Base-by-base conservation (phyloP, 2,888 invertebrate genomes). In the Amitus sp. region DNA sequence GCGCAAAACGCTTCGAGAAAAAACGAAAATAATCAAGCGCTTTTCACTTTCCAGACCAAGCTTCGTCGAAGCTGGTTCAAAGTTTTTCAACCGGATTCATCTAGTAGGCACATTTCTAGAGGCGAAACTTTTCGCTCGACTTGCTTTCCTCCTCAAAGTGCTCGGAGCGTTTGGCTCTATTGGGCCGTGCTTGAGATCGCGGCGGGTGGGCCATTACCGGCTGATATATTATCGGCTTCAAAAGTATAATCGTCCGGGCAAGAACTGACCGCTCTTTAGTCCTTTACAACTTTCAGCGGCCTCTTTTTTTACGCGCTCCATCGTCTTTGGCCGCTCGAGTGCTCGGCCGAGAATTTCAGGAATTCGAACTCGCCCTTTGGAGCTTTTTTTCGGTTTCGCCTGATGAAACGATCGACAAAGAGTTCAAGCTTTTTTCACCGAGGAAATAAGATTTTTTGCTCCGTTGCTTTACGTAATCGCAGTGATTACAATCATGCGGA, bases 161-260 rank as follows among this genome's bases (percentile, higher is more conserved):
- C 52, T 54, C 48, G 37, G 46, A 67, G 60, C 70, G 65, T 68
- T 68, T 68, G 66, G 67, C 62, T 70, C 68, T 65, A 69, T 72
- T 68, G 68, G 70, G 67, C 60, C 63, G 52, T 59, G 60, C 66
- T 63, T 58, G 57, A 62, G 63, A 68, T 68, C 65, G 64, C 51
- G 54, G 66, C 62, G 62, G 64, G 66, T 62, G 62, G 67, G 59
- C 77, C 76, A 78, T 79, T 79, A 79, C 72, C 71, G 67, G 68
- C 71, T 76, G 73, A 78, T 78, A 74, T 77, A 78, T 79, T 78
- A 77, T 74, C 75, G 71, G 71, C 69, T 52, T 70, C 69, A 72
- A 75, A 75, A 73, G 73, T 73, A 74, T 77, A 78, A 78, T 75
- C 75, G 74, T 52, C 39, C 20, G 42, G 37, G 52, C 48, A 62